These are phyloP conservation scores for Aldrovandia affinis DNA, from an alignment of 2,797 vertebrate genomes.

Conservation along the genomic window DNA sequence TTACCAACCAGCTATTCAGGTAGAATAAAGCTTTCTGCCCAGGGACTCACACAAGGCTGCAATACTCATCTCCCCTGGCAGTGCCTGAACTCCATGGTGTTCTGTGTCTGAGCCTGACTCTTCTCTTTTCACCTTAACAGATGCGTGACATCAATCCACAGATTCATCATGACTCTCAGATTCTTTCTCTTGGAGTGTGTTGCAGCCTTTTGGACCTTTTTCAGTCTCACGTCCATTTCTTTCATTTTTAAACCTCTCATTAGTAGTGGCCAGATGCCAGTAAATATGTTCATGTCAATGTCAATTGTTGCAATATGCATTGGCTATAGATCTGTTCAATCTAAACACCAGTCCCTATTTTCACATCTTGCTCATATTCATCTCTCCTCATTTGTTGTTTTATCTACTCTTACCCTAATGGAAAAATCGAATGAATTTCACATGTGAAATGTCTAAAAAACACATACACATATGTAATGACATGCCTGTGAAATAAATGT, in stretches of 20 bases:
- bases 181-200: constrained; percentile 17
- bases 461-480: no score
- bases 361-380: not conserved
- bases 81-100: not conserved
- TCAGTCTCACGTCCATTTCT: not conserved
- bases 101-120: not conserved
- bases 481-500: no score
- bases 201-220: not conserved
- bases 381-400: not conserved
- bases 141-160: not conserved
- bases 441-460: no score
- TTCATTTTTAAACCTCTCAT: not conserved
- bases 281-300: not conserved
- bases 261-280: not conserved
- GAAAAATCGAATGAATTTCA: no score
- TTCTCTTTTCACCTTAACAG: not conserved
- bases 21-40: constrained; percentile 26
- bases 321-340: not conserved
- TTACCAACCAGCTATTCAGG: constrained; percentile 15
- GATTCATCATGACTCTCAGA: constrained; percentile 11
- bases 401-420: not conserved
- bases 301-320: not conserved
- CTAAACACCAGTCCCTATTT: not conserved
- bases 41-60: not conserved
- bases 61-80: not conserved